phyloP scores from a whole-genome alignment of 2,888 invertebrate genomes.

The Amphipyra berbera region DNA sequence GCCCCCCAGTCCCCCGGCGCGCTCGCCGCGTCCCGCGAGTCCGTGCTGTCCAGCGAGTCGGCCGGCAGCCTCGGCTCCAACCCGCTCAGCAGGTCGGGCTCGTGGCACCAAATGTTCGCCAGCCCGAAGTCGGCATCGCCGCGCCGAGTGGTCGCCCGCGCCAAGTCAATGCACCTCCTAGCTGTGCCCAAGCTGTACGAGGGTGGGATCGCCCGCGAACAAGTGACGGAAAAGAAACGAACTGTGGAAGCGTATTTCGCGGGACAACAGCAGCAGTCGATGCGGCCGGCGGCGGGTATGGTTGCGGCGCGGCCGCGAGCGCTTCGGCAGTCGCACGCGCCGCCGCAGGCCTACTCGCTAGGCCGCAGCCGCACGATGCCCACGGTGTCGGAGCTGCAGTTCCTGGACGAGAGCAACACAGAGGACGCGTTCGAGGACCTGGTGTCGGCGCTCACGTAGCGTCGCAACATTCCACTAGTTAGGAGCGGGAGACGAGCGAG shows the following conservation, averaged over 20 bases:
- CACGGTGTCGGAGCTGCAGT: slow-evolving; percentile 91
- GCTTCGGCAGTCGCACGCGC: slow-evolving; percentile 69
- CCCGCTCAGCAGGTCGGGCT: slow-evolving; percentile 91
- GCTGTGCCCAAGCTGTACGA: slow-evolving; percentile 95
- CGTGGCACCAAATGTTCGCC: slow-evolving; percentile 93
- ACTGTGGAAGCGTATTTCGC: slow-evolving; percentile 94
- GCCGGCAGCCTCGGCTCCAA: slow-evolving; percentile 71
- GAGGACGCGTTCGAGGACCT: slow-evolving; percentile 97
- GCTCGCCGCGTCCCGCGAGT: slow-evolving; percentile 78
- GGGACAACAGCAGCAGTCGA: slow-evolving; percentile 69
- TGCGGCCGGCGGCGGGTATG: slow-evolving; percentile 54
- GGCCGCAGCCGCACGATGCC: slow-evolving; percentile 94
- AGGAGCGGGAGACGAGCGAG: slow-evolving; percentile 84
- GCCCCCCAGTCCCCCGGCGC: slow-evolving; percentile 65
- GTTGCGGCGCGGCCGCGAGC: slow-evolving; percentile 53
- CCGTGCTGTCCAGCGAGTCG: slow-evolving; percentile 76
- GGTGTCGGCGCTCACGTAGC: slow-evolving; percentile 91
- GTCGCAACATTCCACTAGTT: slow-evolving; percentile 85
- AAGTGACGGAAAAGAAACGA: slow-evolving; percentile 92
- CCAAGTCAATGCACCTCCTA: slow-evolving; percentile 94
- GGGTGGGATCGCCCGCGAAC: slow-evolving; percentile 92
- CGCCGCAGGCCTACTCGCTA: slow-evolving; percentile 88
- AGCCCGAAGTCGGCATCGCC: slow-evolving; percentile 82
- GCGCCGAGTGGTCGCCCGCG: slow-evolving; percentile 85
- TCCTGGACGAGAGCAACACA: slow-evolving; percentile 94